Evolutionary conservation across 2,888 invertebrate genomes (phyloP), one percentile per base, ranked within the genome.

Genomic region (Lepas anatifera): DNA sequence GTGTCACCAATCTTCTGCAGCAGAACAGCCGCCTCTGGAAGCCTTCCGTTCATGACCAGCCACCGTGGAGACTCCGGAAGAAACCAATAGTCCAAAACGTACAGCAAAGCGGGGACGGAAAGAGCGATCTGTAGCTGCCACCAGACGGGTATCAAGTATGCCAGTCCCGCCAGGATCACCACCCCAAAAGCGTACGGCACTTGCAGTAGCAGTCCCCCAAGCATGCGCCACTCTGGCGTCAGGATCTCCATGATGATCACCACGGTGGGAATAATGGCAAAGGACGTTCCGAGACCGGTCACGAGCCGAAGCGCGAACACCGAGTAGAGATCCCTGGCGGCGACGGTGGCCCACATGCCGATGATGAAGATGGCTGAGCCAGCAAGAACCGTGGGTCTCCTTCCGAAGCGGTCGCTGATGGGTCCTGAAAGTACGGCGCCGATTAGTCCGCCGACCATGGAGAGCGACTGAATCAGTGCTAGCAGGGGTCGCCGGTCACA

Each of bases 61-160:
- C 90, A 91, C 70, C 90, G 83, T 0, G 91, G 90, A 3, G 90
- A 90, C 80, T 91, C 91, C 0, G 89, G 89, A 69, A 90, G 80
- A 11, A 89, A 76, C 85, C 84, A 84, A 70, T 81, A 80, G 74
- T 84, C 82, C 1, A 77, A 72, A 39, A 85, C 77, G 74, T 87
- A 81, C 46, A 89, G 75, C 43, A 87, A 76, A 0, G 85, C 85
- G 0, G 86, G 86, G 67, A 87, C 76, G 0, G 88, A 87, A 73
- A 88, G 84, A 0, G 85, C 85, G 68, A 89, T 80, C 77, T 89
- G 88, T 71, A 87, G 85, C 73, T 82, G 82, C 68, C 84, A 83
- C 89, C 89, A 89, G 68, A 86, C 83, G 2, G 87, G 83, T 29
- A 88, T 81, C 73, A 81, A 85, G 76, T 87, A 89, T 2, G 87